A percentile compares a stretch with the other conserved stretches of the same genome.
These are phyloP conservation scores for Clitarchus hookeri DNA, from an alignment of 2,888 invertebrate species.

Conservation along the genomic window DNA sequence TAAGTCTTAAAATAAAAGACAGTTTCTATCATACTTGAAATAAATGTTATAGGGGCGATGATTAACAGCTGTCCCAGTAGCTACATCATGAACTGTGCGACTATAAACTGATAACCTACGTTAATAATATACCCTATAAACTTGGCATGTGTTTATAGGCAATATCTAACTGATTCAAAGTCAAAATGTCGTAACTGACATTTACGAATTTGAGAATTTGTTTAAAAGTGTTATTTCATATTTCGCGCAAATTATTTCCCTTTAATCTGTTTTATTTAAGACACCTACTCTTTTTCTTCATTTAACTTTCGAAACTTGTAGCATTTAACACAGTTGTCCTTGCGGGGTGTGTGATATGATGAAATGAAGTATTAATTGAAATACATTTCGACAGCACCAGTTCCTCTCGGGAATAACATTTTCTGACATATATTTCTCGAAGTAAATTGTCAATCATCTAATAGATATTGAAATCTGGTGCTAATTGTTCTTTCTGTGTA, in stretches of 20 bases:
- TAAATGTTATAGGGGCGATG: background rate
- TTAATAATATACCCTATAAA: background rate
- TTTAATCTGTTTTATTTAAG: background rate
- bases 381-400: background rate
- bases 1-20: too few relatives aligned
- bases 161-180: conserved; percentile 19
- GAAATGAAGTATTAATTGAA: background rate
- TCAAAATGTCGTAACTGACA: conserved; percentile 18
- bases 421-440: background rate
- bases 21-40: too few relatives aligned
- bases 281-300: background rate
- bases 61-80: background rate
- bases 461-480: background rate
- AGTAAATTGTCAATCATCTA: background rate
- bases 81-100: conserved; percentile 17
- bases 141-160: background rate
- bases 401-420: background rate
- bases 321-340: too few relatives aligned
- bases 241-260: background rate
- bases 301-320: too few relatives aligned
- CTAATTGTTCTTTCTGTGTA: background rate
- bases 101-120: background rate
- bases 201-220: too few relatives aligned
- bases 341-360: background rate
- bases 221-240: too few relatives aligned